Evolutionary conservation across 2,797 vertebrate genomes (phyloP), one percentile per base, ranked within the genome.

Genomic region (Phrynocephalus vlangalii): DNA sequence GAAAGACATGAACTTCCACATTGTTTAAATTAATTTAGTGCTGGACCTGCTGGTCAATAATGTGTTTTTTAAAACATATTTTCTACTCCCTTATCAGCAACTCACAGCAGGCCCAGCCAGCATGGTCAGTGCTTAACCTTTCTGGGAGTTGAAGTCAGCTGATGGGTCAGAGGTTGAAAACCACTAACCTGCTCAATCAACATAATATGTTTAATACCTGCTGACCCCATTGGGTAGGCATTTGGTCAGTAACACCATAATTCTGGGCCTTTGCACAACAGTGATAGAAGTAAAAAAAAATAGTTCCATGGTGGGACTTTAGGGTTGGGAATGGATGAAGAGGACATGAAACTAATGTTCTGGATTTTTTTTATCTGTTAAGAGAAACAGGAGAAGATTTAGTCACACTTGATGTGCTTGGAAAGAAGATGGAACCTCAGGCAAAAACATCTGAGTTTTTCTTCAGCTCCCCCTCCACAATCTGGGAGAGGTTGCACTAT

Each of bases 371-470:
- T n/a, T 56, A 15, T 83, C 67, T 67, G 0, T 77, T 22, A 15
- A 86, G 70, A 76, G 44, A 24, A 52, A 50, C n/a, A 82, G 44
- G 52, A 75, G 2, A 26, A 76, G 0, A 77, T 15, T 79, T 70
- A 87, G 0, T 26, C 83, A 79, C 78, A 79, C 82, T 82, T 85
- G 28, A 6, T 91, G 78, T 60, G 86, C 87, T 88, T 33, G 88
- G 77, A 38, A 1, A 87, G 76, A 86, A 85, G 86, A 83, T 33
- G 81, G 20, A 68, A 26, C 4, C 28, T 18, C 48, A 70, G 60
- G 26, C 30, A 1, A 18, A 50, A 80, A 30, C 60, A 91, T 81
- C 83, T 88, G 18, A 86, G 22, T 63, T 90, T 83, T 70, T 30
- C 76, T 75, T 82, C 26, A 52, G n/a, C 28, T 30, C 33, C 28